Base-by-base conservation (phyloP, 2,888 invertebrate species). In the Druceiella hillmani region DNA sequence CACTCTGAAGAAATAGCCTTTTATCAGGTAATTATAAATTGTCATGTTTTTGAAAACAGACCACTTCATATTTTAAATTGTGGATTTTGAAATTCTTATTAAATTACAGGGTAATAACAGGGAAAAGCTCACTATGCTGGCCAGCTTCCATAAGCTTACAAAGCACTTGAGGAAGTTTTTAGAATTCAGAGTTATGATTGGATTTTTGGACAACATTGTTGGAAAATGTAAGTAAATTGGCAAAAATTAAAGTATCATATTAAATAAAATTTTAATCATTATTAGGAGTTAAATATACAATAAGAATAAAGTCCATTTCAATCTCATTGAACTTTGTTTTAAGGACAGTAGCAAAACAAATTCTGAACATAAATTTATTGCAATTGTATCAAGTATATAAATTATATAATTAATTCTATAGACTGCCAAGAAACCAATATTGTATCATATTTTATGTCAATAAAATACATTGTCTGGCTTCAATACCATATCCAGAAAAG, bases 1-100 rank as follows among this genome's bases (percentile, higher is more conserved):
- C 95, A 98, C 63, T 89, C 95, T 1, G 98, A 99, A 64, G 99
- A 99, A 65, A 79, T 94, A 26, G 83, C 84, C 1, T 85, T 85
- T 60, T 85, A 84, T 53, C 81, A 83, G 58, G 84, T 84, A 47
- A 78, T 31, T 24, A 28, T 27, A 27, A 20, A 20, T 20, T 20
- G 22, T 20, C 22, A 9, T 7, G 6, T 6, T 20, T n/a, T n/a
- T n/a, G n/a, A n/a, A n/a, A n/a, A n/a, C n/a, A n/a, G n/a, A n/a
- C n/a, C n/a, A n/a, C n/a, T n/a, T n/a, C n/a, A n/a, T n/a, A n/a
- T n/a, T n/a, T n/a, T n/a, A n/a, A n/a, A n/a, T n/a, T n/a, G n/a
- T n/a, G n/a, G n/a, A n/a, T n/a, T n/a, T n/a, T n/a, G n/a, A n/a
- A n/a, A n/a, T n/a, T n/a, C n/a, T n/a, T n/a, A n/a, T 31, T 37